Evolutionary conservation across 2,113 vertebrate genomes (phyloP), one percentile per base, ranked within the genome.

Genomic region (Genyomyrus donnyi): DNA sequence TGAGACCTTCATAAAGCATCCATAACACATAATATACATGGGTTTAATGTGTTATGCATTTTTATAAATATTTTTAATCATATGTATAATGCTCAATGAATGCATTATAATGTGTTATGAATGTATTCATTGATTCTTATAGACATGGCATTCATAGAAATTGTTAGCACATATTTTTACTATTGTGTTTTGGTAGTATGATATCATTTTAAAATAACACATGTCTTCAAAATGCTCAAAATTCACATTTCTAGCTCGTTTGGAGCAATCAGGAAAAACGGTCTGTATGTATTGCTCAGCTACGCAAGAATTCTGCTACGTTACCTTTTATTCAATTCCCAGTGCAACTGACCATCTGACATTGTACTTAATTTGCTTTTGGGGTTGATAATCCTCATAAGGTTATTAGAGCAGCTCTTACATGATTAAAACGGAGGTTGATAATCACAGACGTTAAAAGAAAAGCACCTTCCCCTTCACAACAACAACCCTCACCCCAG

Each of bases 341-440:
- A 39, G 58, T 91, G 90, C 62, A 85, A 50, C 77, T 88, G 88
- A 48, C 90, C 84, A 89, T 27, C 88, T 89, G 80, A 85, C 21
- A 52, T 21, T 4, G 45, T 53, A 58, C 50, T 88, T 87, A 89
- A 90, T 92, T 91, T 91, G 45, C 89, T 90, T 21, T 42, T 27
- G 50, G 80, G 87, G 84, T 92, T 92, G 74, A 88, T 93, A 93
- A 93, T 93, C 89, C 89, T 48, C 83, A 49, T 85, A 42, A 50
- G 62, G 48, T 85, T 66, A 90, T 88, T 88, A 58, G 70, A 48
- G 45, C 27, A 50, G 70, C 90, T 53, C 49, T 52, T 50, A 5
- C 50, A 70, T 90, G 91, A 92, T 90, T 93, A 91, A 90, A 88
- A 31, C 62, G 80, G 84, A 52, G 74, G 50, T 35, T 84, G 74